Evolutionary conservation across 2,888 invertebrate genomes (phyloP).

Genomic region (Drosophila borealis): DNA sequence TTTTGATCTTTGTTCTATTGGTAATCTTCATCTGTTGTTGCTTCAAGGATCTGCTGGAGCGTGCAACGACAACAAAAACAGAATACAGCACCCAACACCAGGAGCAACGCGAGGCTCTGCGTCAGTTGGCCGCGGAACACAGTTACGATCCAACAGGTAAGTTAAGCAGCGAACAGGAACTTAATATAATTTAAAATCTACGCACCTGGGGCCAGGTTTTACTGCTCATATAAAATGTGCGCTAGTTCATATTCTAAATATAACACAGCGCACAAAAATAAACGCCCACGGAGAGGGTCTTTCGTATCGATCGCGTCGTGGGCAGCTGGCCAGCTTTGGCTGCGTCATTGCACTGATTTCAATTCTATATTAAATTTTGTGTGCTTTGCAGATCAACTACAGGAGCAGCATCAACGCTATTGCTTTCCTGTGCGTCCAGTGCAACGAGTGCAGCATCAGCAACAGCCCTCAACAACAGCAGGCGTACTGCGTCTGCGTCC

Average conservation of each 20-base stretch:
- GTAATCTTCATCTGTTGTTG: conserved; percentile 59
- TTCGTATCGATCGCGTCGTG: conserved; percentile 41
- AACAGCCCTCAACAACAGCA: conserved; percentile 40
- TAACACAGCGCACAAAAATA: conserved; percentile 64
- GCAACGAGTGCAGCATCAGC: conserved; percentile 78
- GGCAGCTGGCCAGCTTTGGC: conserved; percentile 56
- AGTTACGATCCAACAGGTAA: conserved; percentile 66
- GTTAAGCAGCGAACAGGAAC: background rate
- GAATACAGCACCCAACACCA: conserved; percentile 50
- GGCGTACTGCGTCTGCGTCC: conserved; percentile 57
- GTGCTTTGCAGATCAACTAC: conserved; percentile 66
- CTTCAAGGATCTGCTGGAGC: conserved; percentile 81
- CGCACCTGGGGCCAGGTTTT: conserved; percentile 44
- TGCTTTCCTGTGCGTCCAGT: conserved; percentile 84
- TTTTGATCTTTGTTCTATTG: conserved; percentile 49
- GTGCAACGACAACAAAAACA: conserved; percentile 45
- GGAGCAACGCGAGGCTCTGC: conserved; percentile 56
- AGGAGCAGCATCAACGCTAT: conserved; percentile 83
- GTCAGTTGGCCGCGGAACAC: conserved; percentile 62
- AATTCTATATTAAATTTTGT: conserved; percentile 16
- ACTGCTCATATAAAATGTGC: conserved; percentile 50
- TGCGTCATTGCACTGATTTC: conserved; percentile 42
- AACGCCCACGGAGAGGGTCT: conserved; percentile 60
- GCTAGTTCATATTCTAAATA: conserved; percentile 74
- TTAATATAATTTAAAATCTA: conserved; percentile 5